phyloP scores from a whole-genome alignment of 1,140 invertebrate species.

The Euschistus heros region DNA sequence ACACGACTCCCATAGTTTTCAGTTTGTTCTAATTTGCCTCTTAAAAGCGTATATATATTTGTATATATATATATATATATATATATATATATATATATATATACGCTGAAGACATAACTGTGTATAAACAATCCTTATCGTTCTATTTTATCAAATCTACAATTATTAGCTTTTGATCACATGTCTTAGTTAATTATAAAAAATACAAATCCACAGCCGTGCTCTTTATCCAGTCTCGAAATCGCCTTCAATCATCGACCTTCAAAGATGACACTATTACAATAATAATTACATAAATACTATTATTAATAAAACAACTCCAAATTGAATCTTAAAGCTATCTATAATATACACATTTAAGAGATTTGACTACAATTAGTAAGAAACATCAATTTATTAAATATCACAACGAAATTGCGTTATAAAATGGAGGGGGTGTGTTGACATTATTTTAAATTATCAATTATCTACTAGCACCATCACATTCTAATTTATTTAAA shows the following conservation, averaged over 20 bases:
- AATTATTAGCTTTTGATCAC: conserved; percentile 20
- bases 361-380: conserved; percentile 26
- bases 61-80: no score
- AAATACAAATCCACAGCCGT: conserved; percentile 27
- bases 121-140: conserved; percentile 10
- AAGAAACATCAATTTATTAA: conserved; percentile 26
- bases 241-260: conserved; percentile 14
- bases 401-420: conserved; percentile 26
- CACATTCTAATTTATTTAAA: conserved; percentile 14
- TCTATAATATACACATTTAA: conserved; percentile 24
- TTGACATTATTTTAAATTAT: conserved; percentile 16
- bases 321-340: conserved; percentile 22
- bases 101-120: not conserved
- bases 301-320: conserved; percentile 22
- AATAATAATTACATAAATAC: conserved; percentile 22
- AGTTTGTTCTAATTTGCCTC: conserved; percentile 5
- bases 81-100: no score
- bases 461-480: conserved; percentile 21
- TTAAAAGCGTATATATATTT: no score
- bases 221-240: conserved; percentile 24
- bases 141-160: conserved; percentile 19
- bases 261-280: conserved; percentile 18
- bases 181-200: conserved; percentile 23
- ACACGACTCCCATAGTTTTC: not conserved
- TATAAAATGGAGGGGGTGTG: conserved; percentile 26